phyloP scores from a whole-genome alignment of 2,797 vertebrate genomes.

The Glyptemys insculpta region DNA sequence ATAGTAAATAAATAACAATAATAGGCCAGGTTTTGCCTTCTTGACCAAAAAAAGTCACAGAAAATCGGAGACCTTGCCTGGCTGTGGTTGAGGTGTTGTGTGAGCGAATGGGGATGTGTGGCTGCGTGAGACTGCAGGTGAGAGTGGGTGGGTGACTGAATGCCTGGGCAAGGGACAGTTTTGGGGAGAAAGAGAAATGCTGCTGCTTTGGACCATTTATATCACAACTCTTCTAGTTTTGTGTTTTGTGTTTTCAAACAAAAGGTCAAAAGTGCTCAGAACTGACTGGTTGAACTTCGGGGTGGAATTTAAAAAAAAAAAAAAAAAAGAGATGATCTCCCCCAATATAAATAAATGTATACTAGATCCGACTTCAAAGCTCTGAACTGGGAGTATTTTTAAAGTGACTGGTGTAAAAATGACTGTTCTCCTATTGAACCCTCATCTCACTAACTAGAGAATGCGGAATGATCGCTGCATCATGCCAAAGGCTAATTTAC shows the following conservation, averaged over 20 bases:
- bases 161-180: not conserved
- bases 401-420: not conserved
- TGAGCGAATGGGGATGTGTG: not conserved
- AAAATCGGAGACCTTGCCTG: not conserved
- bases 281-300: not conserved
- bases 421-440: not conserved
- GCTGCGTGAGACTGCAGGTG: not conserved
- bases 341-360: not conserved
- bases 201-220: not conserved
- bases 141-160: not conserved
- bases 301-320: not conserved
- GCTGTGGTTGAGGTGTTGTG: accelerated
- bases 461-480: not conserved
- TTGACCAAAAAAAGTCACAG: not conserved
- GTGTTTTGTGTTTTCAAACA: not conserved
- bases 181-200: not conserved
- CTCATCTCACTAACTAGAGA: not conserved
- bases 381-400: not conserved
- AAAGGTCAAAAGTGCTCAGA: not conserved
- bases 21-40: not conserved
- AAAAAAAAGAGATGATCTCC: not conserved
- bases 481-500: not conserved
- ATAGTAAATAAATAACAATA: not conserved
- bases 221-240: not conserved
- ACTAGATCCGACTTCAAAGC: not conserved